Evolutionary conservation across 2,888 invertebrate genomes (phyloP).

Genomic region (Ametastegia equiseti): DNA sequence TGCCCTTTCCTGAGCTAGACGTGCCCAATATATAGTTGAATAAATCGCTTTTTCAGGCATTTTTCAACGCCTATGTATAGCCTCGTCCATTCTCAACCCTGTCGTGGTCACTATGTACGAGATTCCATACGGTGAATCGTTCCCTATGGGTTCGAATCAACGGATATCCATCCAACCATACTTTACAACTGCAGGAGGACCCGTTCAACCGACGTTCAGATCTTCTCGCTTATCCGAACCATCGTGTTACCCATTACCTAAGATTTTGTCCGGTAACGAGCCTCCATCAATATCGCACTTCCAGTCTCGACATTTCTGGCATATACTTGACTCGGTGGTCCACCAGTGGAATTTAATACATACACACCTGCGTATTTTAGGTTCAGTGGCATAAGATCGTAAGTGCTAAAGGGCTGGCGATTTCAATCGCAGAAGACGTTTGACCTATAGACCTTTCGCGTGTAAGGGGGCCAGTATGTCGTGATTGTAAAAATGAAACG

Average conservation of each 20-base stretch:
- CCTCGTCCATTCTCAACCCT: slow-evolving; percentile 4
- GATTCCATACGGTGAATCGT: slow-evolving; percentile 20
- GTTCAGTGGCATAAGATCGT: too few relatives aligned
- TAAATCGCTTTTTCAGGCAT: not conserved
- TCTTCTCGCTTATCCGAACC: slow-evolving; percentile 4
- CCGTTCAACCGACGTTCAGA: not conserved
- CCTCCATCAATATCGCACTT: slow-evolving; percentile 47
- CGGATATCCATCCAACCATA: not conserved
- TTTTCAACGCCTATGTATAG: not conserved
- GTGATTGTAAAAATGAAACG: too few relatives aligned
- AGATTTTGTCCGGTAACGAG: slow-evolving; percentile 51
- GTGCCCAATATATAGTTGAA: not conserved
- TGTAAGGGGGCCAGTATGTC: too few relatives aligned
- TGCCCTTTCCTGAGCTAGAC: not conserved
- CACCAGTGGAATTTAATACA: too few relatives aligned
- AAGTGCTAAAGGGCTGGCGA: too few relatives aligned
- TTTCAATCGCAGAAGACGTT: too few relatives aligned
- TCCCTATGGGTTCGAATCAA: not conserved
- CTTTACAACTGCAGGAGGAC: not conserved
- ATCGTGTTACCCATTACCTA: slow-evolving; percentile 29
- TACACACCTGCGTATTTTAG: too few relatives aligned
- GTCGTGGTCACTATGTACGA: not conserved
- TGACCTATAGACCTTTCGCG: too few relatives aligned
- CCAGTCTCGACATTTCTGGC: not conserved
- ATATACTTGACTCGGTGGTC: slow-evolving; percentile 35